phyloP scores from a whole-genome alignment of 1,140 invertebrate genomes.

The Drosophila teissieri region DNA sequence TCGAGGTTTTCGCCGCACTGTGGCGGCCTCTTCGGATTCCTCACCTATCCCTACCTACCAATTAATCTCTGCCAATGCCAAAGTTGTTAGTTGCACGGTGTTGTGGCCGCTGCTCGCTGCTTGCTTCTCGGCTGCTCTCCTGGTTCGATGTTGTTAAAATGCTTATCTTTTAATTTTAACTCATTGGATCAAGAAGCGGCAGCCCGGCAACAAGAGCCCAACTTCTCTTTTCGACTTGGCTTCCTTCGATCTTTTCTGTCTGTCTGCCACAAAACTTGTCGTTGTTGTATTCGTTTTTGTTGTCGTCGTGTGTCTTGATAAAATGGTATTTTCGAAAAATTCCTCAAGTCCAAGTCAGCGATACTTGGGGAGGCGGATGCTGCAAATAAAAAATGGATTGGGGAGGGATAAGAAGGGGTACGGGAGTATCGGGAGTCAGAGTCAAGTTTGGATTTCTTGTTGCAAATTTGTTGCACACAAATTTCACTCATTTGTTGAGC shows the following conservation, averaged over 20 bases:
- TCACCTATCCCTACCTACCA: slow-evolving; percentile 80
- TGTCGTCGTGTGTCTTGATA: slow-evolving; percentile 81
- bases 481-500: slow-evolving; percentile 64
- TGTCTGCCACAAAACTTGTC: slow-evolving; percentile 71
- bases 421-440: slow-evolving; percentile 19
- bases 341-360: slow-evolving; percentile 73
- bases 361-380: slow-evolving; percentile 47
- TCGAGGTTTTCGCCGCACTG: slow-evolving; percentile 55
- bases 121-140: slow-evolving; percentile 28
- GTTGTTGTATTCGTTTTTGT: slow-evolving; percentile 38
- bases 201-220: slow-evolving; percentile 64
- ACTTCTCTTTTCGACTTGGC: slow-evolving; percentile 32
- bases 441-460: slow-evolving; percentile 63
- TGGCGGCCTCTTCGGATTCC: slow-evolving; percentile 39
- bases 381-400: slow-evolving; percentile 18
- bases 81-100: slow-evolving; percentile 83
- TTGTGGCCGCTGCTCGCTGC: slow-evolving; percentile 10
- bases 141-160: slow-evolving; percentile 76
- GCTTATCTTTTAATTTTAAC: slow-evolving; percentile 84
- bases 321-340: slow-evolving; percentile 81
- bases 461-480: slow-evolving; percentile 77
- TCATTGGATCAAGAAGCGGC: slow-evolving; percentile 79
- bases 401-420: background rate
- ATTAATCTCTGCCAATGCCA: slow-evolving; percentile 84
- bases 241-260: slow-evolving; percentile 40